Conservation (phyloP, 2,797 vertebrate genomes). For the Leucoraja ocellata region DNA sequence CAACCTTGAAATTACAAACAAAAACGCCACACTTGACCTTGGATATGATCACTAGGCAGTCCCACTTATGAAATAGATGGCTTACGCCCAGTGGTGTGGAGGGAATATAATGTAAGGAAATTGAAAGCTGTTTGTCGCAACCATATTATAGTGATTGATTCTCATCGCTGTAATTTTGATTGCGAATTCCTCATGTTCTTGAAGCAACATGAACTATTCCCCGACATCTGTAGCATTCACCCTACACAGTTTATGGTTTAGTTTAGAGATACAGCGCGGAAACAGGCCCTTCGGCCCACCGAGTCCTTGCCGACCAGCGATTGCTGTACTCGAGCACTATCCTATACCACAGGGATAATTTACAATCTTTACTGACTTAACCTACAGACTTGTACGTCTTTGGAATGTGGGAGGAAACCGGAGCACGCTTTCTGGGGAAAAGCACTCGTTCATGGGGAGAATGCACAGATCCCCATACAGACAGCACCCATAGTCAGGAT, state of each 20-base stretch:
- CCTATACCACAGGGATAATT: no score
- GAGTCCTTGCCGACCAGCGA: no score
- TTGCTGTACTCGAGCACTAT: no score
- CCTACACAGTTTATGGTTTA: not conserved
- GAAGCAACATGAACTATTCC: not conserved
- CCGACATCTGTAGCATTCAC: not conserved
- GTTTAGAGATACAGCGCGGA: no score
- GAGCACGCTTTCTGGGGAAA: no score
- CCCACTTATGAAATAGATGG: not conserved
- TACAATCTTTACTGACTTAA: no score
- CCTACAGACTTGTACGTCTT: no score
- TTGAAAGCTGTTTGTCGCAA: not conserved
- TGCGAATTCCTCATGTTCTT: not conserved
- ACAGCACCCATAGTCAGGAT: no score
- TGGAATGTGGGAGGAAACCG: no score
- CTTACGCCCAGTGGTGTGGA: not conserved
- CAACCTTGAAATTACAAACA: conserved; percentile 4
- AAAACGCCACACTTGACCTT: not conserved
- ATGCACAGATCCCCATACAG: no score
- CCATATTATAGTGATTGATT: not conserved
- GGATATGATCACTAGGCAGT: not conserved
- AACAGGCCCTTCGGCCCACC: no score
- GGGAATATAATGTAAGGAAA: not conserved
- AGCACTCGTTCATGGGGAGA: no score
- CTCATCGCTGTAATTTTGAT: not conserved